Base-by-base conservation (phyloP, 2,113 vertebrate species). In the Phalacrocorax aristotelis region DNA sequence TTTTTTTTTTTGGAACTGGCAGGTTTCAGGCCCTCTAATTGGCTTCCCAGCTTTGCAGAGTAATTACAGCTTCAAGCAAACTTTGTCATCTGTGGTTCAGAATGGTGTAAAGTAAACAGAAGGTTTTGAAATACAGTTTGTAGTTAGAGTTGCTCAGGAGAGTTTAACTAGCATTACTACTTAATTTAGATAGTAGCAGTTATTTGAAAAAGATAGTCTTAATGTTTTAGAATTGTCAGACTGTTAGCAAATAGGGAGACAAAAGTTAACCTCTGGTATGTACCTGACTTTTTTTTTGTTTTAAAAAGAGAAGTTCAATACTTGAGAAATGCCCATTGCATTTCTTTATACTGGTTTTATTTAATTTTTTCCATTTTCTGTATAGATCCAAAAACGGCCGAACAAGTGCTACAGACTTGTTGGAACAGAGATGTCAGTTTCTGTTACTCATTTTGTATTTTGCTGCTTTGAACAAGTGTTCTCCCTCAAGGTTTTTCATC, bases 71-170 rank as follows among this genome's bases (percentile, higher is more conserved):
- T 98, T 98, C 93, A 90, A 98, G 97, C 98, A 97, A 97, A 98
- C 96, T 98, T 98, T 96, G 95, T 98, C 97, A 97, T 98, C 97
- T 98, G 97, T 98, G 98, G 96, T 98, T 98, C 96, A 97, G 97
- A 98, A 97, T 98, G 98, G 97, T 98, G 96, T 98, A 98, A 98
- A 98, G 96, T 98, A 98, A 98, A 97, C 97, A 98, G 97, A 98
- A 97, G 88, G 48, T 98, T 98, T 98, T 97, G 95, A 97, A 98
- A 97, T 97, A 95, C 94, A 97, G 91, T 95, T 97, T 98, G 93
- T 96, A 97, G 95, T 96, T 97, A 91, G 96, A 97, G 83, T 97
- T 98, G 97, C 87, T 97, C 93, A 93, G 93, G 93, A 97, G 93
- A 97, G 65, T 96, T 94, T 96, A 97, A 88, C 94, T 96, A 96